phyloP scores from a whole-genome alignment of 2,888 invertebrate genomes.

The Nemapogon koenigi region DNA sequence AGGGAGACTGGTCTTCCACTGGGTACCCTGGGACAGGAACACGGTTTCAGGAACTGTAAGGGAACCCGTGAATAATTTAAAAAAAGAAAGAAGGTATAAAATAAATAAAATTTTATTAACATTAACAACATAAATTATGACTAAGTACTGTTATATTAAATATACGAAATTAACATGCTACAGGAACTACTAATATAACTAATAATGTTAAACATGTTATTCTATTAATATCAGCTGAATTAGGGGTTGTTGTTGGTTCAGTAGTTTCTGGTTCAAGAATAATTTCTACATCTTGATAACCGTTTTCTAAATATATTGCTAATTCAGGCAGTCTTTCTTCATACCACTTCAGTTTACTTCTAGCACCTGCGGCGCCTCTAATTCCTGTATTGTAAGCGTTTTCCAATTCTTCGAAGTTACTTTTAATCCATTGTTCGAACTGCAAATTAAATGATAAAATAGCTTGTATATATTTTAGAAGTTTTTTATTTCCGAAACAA shows the following conservation, averaged over 20 bases:
- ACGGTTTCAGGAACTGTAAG: too few relatives aligned
- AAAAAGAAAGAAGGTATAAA: not conserved
- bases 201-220: constrained; percentile 1
- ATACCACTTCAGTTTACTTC: constrained; percentile 34
- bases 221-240: constrained; percentile 1
- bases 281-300: constrained; percentile 29
- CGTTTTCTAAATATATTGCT: constrained; percentile 31
- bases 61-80: not conserved
- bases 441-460: too few relatives aligned
- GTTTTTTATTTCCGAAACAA: too few relatives aligned
- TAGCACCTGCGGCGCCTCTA: constrained; percentile 25
- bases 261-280: constrained; percentile 9
- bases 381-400: constrained; percentile 27
- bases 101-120: not conserved
- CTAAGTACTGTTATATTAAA: not conserved
- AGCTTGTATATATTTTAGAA: too few relatives aligned
- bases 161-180: too few relatives aligned
- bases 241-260: not conserved
- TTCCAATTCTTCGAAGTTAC: constrained; percentile 26
- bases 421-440: constrained; percentile 35
- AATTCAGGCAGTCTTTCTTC: constrained; percentile 29
- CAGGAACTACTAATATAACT: too few relatives aligned
- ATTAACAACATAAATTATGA: not conserved
- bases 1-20: too few relatives aligned
- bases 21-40: too few relatives aligned